phyloP scores from a whole-genome alignment of 1,140 invertebrate genomes.

The Drosophila varians region DNA sequence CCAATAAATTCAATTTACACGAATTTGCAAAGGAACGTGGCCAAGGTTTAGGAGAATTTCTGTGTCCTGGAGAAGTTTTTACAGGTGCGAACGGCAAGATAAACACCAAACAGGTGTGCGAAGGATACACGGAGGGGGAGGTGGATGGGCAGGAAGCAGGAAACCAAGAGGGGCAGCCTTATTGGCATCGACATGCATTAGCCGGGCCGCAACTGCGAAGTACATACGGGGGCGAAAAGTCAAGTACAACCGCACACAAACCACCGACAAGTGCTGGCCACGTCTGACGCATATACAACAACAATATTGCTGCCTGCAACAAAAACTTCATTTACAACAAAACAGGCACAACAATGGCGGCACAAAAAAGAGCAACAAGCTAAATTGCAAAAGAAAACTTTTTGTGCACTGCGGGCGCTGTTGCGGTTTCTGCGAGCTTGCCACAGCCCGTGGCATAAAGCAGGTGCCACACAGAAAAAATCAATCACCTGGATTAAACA shows the following conservation, averaged over 20 bases:
- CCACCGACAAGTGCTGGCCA: slow-evolving; percentile 47
- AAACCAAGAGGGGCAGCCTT: slow-evolving; percentile 38
- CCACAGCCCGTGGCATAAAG: slow-evolving; percentile 18
- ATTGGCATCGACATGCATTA: slow-evolving; percentile 80
- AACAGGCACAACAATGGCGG: slow-evolving; percentile 11
- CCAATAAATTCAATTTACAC: slow-evolving; percentile 81
- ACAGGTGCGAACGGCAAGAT: slow-evolving; percentile 79
- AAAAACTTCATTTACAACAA: slow-evolving; percentile 8
- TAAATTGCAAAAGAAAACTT: slow-evolving; percentile 81
- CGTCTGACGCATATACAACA: slow-evolving; percentile 57
- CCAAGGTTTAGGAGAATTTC: slow-evolving; percentile 49
- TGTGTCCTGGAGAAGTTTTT: slow-evolving; percentile 58
- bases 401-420: slow-evolving; percentile 49
- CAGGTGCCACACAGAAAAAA: background rate
- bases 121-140: background rate
- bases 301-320: slow-evolving; percentile 17
- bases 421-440: slow-evolving; percentile 40
- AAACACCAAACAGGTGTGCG: slow-evolving; percentile 43
- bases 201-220: slow-evolving; percentile 63
- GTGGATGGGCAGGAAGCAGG: slow-evolving; percentile 6
- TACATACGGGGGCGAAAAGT: slow-evolving; percentile 64
- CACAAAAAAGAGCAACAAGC: slow-evolving; percentile 62
- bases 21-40: slow-evolving; percentile 73
- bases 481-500: background rate
- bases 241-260: slow-evolving; percentile 65